Percentiles rank a stretch among this genome's conserved stretches.
Conservation (phyloP, 1,140 invertebrate species). For the Epicauta chinensis region DNA sequence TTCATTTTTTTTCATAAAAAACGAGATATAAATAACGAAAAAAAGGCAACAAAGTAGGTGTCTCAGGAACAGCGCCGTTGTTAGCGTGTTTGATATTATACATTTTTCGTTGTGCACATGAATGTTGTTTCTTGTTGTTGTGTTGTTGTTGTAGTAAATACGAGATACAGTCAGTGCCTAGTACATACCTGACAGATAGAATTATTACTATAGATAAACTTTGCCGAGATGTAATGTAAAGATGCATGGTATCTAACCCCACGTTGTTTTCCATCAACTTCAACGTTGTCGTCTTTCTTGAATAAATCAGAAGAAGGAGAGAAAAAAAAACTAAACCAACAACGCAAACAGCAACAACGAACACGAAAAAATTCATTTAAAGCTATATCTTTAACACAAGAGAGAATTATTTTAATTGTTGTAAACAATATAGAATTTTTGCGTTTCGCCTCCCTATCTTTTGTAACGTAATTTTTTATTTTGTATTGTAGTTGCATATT, state of each 20-base stretch:
- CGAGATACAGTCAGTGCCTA: conserved; percentile 31
- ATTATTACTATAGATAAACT: conserved; percentile 34
- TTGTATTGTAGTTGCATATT: too few species aligned
- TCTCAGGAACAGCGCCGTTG: conserved; percentile 10
- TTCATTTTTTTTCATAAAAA: too few species aligned
- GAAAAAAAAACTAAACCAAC: too few species aligned
- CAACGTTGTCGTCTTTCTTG: neutral
- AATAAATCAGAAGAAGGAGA: too few species aligned
- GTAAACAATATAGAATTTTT: too few species aligned
- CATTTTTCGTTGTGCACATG: conserved; percentile 26
- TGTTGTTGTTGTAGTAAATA: conserved; percentile 18
- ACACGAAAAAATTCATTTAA: too few species aligned
- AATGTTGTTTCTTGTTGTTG: conserved; percentile 18
- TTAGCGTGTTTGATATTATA: conserved; percentile 20
- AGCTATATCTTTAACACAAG: too few species aligned
- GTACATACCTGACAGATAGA: conserved; percentile 31
- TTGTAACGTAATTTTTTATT: too few species aligned
- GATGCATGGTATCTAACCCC: conserved; percentile 38
- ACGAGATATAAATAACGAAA: neutral
- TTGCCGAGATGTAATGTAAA: conserved; percentile 35
- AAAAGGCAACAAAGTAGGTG: conserved; percentile 12
- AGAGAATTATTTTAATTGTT: too few species aligned
- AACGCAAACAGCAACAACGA: too few species aligned
- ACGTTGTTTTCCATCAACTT: conserved; percentile 33
- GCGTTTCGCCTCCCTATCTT: too few species aligned